phyloP scores from a whole-genome alignment of 2,888 invertebrate species.

The Drosophila fulvimacula region DNA sequence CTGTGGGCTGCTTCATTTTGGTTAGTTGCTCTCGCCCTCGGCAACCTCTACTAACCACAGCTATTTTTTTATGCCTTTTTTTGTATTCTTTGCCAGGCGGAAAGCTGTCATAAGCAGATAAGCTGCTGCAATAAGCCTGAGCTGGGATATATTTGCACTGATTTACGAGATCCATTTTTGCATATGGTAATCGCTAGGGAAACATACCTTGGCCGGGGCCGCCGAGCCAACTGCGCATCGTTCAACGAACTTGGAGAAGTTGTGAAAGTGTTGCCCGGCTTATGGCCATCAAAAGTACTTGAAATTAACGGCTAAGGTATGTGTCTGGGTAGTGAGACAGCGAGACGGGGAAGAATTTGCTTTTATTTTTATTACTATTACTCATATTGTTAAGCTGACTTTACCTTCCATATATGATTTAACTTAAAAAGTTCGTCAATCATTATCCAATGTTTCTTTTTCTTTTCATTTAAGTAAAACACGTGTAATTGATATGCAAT shows the following conservation, averaged over 20 bases:
- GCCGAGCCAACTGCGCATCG: conserved; percentile 27
- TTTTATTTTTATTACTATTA: no score
- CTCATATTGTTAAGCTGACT: no score
- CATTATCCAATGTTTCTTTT: no score
- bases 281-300: not conserved
- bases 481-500: no score
- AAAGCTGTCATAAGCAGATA: conserved; percentile 85
- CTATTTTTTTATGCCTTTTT: conserved; percentile 5
- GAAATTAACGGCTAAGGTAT: not conserved
- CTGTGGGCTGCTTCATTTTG: conserved; percentile 55
- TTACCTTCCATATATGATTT: no score
- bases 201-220: conserved; percentile 17
- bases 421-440: no score
- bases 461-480: no score
- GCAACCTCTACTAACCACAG: conserved; percentile 10
- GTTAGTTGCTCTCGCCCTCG: conserved; percentile 40
- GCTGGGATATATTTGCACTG: conserved; percentile 79
- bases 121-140: conserved; percentile 83
- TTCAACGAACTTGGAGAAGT: conserved; percentile 64
- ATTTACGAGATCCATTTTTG: conserved; percentile 80
- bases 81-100: conserved; percentile 60
- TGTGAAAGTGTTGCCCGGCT: not conserved
- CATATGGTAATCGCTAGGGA: conserved; percentile 77
- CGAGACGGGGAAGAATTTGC: not conserved
- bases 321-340: not conserved